Percentiles rank a stretch among this genome's conserved stretches.
Evolutionary conservation across 2,888 invertebrate species (phyloP).

Genomic region (Lacanobia oleracea): DNA sequence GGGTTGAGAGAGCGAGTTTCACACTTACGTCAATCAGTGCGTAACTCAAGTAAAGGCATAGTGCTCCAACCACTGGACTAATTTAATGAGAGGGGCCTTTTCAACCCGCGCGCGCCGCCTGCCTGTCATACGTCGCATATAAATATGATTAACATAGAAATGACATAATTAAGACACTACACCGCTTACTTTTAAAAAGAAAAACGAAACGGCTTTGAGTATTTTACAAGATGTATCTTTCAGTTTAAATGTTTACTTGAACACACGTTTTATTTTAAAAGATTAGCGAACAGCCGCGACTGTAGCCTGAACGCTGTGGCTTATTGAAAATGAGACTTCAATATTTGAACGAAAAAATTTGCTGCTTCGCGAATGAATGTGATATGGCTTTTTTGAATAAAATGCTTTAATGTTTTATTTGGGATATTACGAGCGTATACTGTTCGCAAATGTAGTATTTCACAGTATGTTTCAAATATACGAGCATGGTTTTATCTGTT

Average conservation of each 20-base stretch:
- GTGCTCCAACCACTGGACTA: conserved; percentile 88
- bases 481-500: conserved; percentile 6
- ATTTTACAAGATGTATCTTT: conserved; percentile 37
- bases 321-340: conserved; percentile 18
- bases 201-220: conserved; percentile 49
- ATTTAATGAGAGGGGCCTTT: conserved; percentile 88
- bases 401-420: conserved; percentile 28
- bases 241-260: conserved; percentile 26
- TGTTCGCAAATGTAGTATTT: conserved; percentile 8
- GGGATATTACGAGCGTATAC: conserved; percentile 2
- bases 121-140: conserved; percentile 66
- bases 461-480: conserved; percentile 3
- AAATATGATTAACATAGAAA: conserved; percentile 75
- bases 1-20: conserved; percentile 86
- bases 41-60: conserved; percentile 83
- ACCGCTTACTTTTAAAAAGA: conserved; percentile 54
- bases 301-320: not conserved
- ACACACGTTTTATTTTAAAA: conserved; percentile 37
- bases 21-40: conserved; percentile 86
- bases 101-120: conserved; percentile 70
- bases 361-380: conserved; percentile 37
- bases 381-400: conserved; percentile 24
- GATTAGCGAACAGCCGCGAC: not conserved
- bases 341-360: conserved; percentile 40
- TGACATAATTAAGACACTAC: conserved; percentile 73